phyloP scores from a whole-genome alignment of 2,888 invertebrate genomes.

The Altica lythri region DNA sequence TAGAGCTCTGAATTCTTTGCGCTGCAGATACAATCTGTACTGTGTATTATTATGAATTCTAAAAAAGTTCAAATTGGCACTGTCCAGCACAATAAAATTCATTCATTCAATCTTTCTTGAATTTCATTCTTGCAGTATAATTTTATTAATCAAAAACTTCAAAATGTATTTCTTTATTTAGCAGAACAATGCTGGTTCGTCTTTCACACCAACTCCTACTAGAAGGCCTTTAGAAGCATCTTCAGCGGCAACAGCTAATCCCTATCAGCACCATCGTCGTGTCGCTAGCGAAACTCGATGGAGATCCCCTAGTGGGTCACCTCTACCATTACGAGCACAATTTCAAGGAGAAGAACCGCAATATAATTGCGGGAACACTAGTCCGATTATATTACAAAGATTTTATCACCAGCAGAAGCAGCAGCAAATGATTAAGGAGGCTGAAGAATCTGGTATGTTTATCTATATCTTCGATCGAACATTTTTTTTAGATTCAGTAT shows the following conservation, averaged over 20 bases:
- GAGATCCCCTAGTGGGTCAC: conserved; percentile 54
- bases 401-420: conserved; percentile 81
- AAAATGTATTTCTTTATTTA: conserved; percentile 1
- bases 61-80: too few species aligned
- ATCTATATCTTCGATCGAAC: background rate
- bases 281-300: conserved; percentile 49
- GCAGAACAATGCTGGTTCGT: conserved; percentile 10
- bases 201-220: conserved; percentile 32
- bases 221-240: conserved; percentile 23
- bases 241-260: conserved; percentile 20
- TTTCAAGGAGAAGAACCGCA: conserved; percentile 45
- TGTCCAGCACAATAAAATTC: too few species aligned
- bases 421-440: conserved; percentile 61
- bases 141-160: too few species aligned
- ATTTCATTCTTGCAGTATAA: too few species aligned
- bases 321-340: conserved; percentile 54
- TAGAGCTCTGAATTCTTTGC: too few species aligned
- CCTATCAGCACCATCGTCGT: conserved; percentile 45
- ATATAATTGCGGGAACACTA: conserved; percentile 69
- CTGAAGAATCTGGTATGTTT: conserved; percentile 48
- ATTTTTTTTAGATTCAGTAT: too few species aligned
- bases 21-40: too few species aligned
- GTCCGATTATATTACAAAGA: conserved; percentile 77
- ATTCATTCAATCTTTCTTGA: too few species aligned
- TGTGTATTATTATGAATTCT: too few species aligned